Base-by-base conservation (phyloP, 2,888 invertebrate genomes). In the Drosophila pseudotalamancana region DNA sequence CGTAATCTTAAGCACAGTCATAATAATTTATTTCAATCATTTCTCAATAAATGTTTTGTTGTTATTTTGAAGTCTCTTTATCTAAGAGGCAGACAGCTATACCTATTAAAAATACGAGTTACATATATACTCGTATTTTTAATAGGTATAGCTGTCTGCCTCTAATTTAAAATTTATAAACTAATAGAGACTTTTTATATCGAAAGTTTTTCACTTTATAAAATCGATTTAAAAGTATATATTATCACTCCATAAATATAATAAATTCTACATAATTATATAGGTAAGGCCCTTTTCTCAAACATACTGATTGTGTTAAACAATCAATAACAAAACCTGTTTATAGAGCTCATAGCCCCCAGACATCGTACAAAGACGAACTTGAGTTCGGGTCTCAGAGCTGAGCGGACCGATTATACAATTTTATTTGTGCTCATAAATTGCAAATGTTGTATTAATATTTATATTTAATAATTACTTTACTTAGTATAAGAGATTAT, bases 311-410 rank as follows among this genome's bases (percentile, higher is more conserved):
- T 6, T 16, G 6, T 51, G 21, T 39, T 25, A 14, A 14, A n/a
- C 21, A 9, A 11, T 14, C 21, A 54, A 34, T 51, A 19, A 21
- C 25, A 45, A 45, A 86, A 86, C 83, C 72, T 37, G 83, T 72
- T 81, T 72, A 8, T 11, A 35, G 9, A 45, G 27, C 14, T 35
- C 23, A 16, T 16, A 12, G n/a, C 12, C n/a, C 6, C 25, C 16
- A 34, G 16, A 11, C 19, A 21, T n/a, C n/a, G n/a, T 18, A 48
- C 25, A 42, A 18, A 59, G 37, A 23, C 45, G 37, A 62, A 59
- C 54, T 66, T 50, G 66, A 60, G 54, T 37, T 48, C 11, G 21
- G 29, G 29, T 54, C 31, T 18, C 46, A 42, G 19, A 18, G 46
- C 8, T 39, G 11, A 43, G 35, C 29, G 19, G 11, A 46, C 29